Evolutionary conservation across 2,113 vertebrate genomes (phyloP).

Genomic region (Narcine bancroftii): DNA sequence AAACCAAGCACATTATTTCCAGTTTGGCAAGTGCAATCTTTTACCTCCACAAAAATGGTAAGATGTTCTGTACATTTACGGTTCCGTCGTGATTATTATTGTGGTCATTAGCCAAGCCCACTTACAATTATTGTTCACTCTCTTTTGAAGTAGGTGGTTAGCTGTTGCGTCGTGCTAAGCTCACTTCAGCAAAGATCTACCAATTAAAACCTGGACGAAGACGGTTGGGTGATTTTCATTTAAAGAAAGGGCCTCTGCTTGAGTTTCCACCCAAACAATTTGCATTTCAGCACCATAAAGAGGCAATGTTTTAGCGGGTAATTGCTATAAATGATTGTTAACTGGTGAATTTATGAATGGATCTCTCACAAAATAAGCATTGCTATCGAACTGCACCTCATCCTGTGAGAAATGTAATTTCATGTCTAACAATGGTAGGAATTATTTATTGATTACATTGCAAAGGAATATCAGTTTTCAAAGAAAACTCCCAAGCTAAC

Average conservation of each 20-base stretch:
- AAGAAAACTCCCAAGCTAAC: too few species aligned
- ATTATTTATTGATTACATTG: too few species aligned
- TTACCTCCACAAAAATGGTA: conserved; percentile 33
- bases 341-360: neutral
- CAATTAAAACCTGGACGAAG: neutral
- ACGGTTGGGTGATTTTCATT: too few species aligned
- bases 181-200: neutral
- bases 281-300: too few species aligned
- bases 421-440: neutral
- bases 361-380: too few species aligned
- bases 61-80: neutral
- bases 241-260: too few species aligned
- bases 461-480: too few species aligned
- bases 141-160: neutral
- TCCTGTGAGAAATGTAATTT: neutral
- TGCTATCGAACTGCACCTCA: too few species aligned
- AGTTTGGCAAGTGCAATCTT: conserved; percentile 28
- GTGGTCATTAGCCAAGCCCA: neutral
- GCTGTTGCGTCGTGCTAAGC: neutral
- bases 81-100: neutral
- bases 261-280: neutral
- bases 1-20: conserved; percentile 16
- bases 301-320: neutral
- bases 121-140: too few species aligned
- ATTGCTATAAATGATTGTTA: neutral